Evolutionary conservation across 1,140 invertebrate genomes (phyloP).

Genomic region (Ephestia elutella): DNA sequence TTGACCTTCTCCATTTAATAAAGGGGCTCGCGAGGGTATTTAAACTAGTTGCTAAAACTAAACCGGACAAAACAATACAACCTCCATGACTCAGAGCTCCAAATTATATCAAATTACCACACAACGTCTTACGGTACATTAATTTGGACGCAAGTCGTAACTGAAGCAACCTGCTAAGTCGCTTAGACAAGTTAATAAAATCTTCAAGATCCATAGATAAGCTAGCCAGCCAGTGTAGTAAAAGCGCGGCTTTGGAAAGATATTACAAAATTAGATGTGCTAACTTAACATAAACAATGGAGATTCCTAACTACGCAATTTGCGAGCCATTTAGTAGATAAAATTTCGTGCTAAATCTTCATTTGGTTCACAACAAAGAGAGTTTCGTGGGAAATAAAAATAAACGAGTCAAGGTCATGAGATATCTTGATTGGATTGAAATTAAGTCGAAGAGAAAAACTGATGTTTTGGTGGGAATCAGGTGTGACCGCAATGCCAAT

Average conservation of each 20-base stretch:
- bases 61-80: constrained; percentile 13
- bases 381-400: constrained; percentile 26
- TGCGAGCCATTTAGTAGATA: constrained; percentile 25
- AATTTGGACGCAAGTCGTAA: constrained; percentile 27
- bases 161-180: constrained; percentile 4
- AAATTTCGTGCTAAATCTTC: constrained; percentile 11
- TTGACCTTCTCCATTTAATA: background rate
- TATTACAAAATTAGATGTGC: constrained; percentile 41
- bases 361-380: constrained; percentile 4
- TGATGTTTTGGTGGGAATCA: constrained; percentile 5
- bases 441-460: constrained; percentile 19
- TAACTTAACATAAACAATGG: constrained; percentile 55
- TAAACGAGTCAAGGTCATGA: constrained; percentile 33
- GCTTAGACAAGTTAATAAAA: constrained; percentile 34
- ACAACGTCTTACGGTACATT: constrained; percentile 8
- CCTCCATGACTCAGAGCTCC: background rate
- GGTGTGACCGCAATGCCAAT: background rate
- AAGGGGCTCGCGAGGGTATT: constrained; percentile 14
- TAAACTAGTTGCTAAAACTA: constrained; percentile 22
- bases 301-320: constrained; percentile 37
- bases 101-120: constrained; percentile 5
- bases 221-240: constrained; percentile 27
- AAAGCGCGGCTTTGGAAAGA: constrained; percentile 34
- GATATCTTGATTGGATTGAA: constrained; percentile 33
- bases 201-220: constrained; percentile 53